A percentile compares a stretch with the other conserved stretches of the same genome.
Conservation (phyloP, 2,888 invertebrate genomes). For the Melipona bicolor region DNA sequence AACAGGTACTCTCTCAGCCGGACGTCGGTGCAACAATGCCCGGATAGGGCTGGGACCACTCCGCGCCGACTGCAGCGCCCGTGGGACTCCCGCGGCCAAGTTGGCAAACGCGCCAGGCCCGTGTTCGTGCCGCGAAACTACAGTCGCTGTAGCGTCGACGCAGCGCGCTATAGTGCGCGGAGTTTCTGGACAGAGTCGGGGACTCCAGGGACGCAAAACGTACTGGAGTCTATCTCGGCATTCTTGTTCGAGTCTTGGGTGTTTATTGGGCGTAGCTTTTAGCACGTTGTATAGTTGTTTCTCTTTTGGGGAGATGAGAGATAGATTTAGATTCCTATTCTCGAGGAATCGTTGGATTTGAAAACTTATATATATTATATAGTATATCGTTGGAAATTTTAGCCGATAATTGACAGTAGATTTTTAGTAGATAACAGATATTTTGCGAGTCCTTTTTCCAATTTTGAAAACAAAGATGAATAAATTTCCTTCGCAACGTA, state of each 20-base stretch:
- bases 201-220: slow-evolving; percentile 51
- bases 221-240: not conserved
- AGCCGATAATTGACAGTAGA: no score
- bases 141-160: slow-evolving; percentile 11
- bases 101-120: slow-evolving; percentile 54
- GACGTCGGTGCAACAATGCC: slow-evolving; percentile 82
- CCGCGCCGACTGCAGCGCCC: slow-evolving; percentile 77
- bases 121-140: slow-evolving; percentile 25
- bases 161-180: slow-evolving; percentile 4
- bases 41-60: slow-evolving; percentile 78
- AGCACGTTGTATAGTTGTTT: not conserved
- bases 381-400: no score
- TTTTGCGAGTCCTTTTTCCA: no score
- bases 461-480: no score
- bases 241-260: not conserved
- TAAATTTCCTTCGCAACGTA: no score
- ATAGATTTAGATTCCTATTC: not conserved
- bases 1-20: slow-evolving; percentile 76
- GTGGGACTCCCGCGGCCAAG: slow-evolving; percentile 75
- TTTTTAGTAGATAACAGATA: no score
- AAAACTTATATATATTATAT: not conserved
- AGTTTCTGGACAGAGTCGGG: not conserved
- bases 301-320: no score
- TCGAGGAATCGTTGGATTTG: no score
- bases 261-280: not conserved